These are phyloP conservation scores for Carollia perspicillata DNA, from an alignment of 2,113 vertebrate genomes.

Conservation along the genomic window DNA sequence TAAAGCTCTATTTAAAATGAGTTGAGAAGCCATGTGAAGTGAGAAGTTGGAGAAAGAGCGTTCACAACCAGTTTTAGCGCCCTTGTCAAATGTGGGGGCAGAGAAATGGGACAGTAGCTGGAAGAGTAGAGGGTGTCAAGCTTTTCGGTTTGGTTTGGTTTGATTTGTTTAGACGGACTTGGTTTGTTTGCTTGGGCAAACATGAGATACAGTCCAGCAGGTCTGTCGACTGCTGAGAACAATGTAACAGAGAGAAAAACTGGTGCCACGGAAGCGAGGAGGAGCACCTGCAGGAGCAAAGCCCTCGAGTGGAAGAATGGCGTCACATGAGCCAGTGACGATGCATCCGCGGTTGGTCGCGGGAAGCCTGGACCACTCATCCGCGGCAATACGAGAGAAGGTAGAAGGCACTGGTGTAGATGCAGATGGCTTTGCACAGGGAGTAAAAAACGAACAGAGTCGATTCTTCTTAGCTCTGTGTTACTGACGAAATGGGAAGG, in stretches of 20 bases:
- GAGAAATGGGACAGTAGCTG: neutral
- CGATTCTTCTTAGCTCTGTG: neutral
- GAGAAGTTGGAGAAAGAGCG: neutral
- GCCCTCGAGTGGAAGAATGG: neutral
- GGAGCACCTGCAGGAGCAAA: neutral
- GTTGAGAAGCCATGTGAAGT: neutral
- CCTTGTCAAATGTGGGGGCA: neutral
- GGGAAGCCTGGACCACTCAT: neutral
- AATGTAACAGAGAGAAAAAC: neutral
- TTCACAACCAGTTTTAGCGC: neutral
- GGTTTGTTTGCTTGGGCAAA: constrained; percentile 9
- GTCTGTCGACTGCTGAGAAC: neutral
- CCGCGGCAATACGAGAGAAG: neutral
- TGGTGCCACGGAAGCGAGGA: neutral
- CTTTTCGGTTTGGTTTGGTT: neutral
- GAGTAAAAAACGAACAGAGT: neutral
- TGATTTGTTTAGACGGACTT: neutral
- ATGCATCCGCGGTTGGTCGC: neutral
- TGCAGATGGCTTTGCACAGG: neutral
- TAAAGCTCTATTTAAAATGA: neutral
- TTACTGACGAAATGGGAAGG: neutral
- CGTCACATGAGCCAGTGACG: neutral
- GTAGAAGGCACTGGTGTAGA: neutral
- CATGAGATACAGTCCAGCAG: neutral
- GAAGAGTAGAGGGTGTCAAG: neutral